Conservation (phyloP, 2,113 vertebrate species). For the Ifrita kowaldi region DNA sequence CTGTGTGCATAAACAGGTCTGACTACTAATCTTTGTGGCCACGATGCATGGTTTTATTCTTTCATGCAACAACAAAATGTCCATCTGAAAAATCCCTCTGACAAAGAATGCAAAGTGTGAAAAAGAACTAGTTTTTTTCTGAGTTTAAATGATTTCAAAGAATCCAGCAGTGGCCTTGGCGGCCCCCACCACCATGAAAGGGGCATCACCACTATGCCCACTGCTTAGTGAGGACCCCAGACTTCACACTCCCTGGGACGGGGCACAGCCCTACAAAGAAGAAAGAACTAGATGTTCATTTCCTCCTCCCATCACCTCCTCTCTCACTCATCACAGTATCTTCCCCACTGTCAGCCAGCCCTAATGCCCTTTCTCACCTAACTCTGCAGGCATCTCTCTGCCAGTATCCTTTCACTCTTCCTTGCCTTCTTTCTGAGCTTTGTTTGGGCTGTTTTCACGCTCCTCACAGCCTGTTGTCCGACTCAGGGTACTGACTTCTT, state of each 20-base stretch:
- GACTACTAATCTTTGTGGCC: constrained; percentile 33
- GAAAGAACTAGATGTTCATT: background rate
- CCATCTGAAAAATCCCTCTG: constrained; percentile 11
- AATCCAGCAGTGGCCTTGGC: background rate
- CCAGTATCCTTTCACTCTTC: background rate
- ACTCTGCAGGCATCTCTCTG: background rate
- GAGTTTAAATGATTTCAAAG: background rate
- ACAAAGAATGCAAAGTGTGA: background rate
- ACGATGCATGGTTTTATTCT: background rate
- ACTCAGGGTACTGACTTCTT: background rate
- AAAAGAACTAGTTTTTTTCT: background rate
- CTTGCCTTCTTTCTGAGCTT: background rate
- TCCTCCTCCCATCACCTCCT: background rate
- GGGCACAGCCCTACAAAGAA: background rate
- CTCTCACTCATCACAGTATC: background rate
- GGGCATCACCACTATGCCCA: background rate
- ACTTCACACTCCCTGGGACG: fast-evolving
- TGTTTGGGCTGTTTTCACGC: background rate
- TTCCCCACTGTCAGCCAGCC: background rate
- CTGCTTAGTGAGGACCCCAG: fast-evolving
- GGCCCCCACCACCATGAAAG: background rate
- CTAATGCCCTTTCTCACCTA: background rate
- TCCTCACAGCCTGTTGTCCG: background rate
- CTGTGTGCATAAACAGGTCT: constrained; percentile 54
- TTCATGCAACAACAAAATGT: constrained; percentile 6